Evolutionary conservation across 2,113 vertebrate species (phyloP), one percentile per base, ranked within the genome.

Genomic region (Helogale parvula): DNA sequence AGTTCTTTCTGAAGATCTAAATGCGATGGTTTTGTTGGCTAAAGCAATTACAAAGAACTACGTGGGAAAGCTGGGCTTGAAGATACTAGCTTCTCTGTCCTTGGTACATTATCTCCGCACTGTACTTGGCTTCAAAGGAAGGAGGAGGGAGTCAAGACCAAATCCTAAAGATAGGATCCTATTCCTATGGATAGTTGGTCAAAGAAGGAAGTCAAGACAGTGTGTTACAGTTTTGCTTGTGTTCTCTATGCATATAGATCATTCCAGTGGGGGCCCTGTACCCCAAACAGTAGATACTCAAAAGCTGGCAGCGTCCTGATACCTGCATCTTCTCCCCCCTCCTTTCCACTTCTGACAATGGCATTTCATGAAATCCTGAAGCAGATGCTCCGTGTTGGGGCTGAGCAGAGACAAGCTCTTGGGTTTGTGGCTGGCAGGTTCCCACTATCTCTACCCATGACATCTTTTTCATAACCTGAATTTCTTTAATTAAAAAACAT

Each of bases 401-500:
- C 6, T 10, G 27, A 60, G 41, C 4, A 35, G 27, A 45, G 77
- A n/a, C 79, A 88, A 95, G 93, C 97, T 79, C 97, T 79, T 96
- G 31, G 23, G 82, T 23, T 85, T 41, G 93, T 25, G 74, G 11
- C 1, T 97, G 96, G 79, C 96, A 83, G 82, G 57, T 72, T 96
- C 96, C 93, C 90, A 77, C 77, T 88, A 95, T 97, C 92, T 95
- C 94, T 98, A 96, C 96, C 66, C 90, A 91, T 3, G 0, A 84
- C 96, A 94, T 93, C 69, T 86, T 98, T 96, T 98, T 97, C 97
- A 98, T 98, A 98, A 98, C 98, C 98, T 98, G 98, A 98, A 98
- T 98, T 98, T 98, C 98, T 98, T 98, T 98, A 98, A 99, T 99
- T 99, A 99, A 97, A 98, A 98, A 98, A 98, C 98, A 98, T 98